These are phyloP conservation scores for Apamea crenata DNA, from an alignment of 2,888 invertebrate genomes.

Conservation along the genomic window DNA sequence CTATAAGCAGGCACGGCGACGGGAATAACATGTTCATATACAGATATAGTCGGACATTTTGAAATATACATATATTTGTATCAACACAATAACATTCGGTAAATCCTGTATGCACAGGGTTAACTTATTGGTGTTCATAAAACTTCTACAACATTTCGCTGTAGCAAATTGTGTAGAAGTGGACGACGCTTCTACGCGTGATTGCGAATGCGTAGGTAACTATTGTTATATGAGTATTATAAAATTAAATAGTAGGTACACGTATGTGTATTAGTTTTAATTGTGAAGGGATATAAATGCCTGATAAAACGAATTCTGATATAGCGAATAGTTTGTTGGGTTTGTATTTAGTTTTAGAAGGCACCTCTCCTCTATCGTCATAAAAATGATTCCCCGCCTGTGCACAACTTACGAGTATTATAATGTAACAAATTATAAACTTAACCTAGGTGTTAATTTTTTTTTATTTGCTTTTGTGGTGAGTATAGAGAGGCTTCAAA, in stretches of 20 bases:
- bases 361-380: not conserved
- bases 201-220: not conserved
- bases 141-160: constrained; percentile 20
- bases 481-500: constrained; percentile 42
- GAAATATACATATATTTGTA: constrained; percentile 48
- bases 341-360: not conserved
- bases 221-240: not conserved
- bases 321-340: not conserved
- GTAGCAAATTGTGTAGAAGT: constrained; percentile 13
- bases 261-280: not conserved
- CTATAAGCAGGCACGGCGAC: constrained; percentile 70
- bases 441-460: not conserved
- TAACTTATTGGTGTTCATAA: constrained; percentile 44
- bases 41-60: constrained; percentile 55
- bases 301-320: not conserved
- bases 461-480: not conserved
- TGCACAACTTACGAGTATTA: not conserved
- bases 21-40: constrained; percentile 70
- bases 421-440: not conserved
- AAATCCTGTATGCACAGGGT: constrained; percentile 20
- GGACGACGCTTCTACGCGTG: not conserved
- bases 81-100: constrained; percentile 43
- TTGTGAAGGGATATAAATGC: not conserved
- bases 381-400: not conserved
- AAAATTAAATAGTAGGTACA: not conserved